Conservation (phyloP, 2,797 vertebrate genomes). For the Macroramphosus scolopax region DNA sequence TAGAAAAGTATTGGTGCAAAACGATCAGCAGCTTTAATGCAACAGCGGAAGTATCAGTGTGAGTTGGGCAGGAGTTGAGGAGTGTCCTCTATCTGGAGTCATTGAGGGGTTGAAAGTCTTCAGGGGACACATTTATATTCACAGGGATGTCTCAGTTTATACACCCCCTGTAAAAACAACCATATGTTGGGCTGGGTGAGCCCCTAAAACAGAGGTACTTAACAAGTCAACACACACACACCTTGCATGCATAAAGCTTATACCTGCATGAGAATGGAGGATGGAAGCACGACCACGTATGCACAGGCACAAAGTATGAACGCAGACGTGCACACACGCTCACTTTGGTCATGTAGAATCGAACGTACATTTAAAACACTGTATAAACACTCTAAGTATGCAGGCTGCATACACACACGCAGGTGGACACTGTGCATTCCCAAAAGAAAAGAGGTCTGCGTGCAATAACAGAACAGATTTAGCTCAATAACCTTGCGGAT, state of each 20-base stretch:
- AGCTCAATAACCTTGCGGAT: no score
- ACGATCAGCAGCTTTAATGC: conserved; percentile 22
- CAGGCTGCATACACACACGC: neutral
- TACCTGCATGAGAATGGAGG: neutral
- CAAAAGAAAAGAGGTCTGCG: no score
- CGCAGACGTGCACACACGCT: neutral
- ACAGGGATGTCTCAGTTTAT: conserved; percentile 68
- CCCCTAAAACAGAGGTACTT: conserved; percentile 69
- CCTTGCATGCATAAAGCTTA: conserved; percentile 8
- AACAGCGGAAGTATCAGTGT: conserved; percentile 20
- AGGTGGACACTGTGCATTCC: no score
- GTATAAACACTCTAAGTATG: no score
- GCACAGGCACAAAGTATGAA: neutral
- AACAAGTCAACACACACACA: conserved; percentile 39
- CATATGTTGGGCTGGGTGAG: conserved; percentile 71
- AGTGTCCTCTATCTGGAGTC: conserved; percentile 52
- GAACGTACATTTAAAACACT: no score
- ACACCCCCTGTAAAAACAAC: conserved; percentile 72
- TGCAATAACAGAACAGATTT: no score
- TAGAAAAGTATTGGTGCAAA: no score
- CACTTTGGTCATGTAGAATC: neutral
- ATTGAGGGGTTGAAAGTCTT: conserved; percentile 31
- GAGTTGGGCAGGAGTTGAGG: conserved; percentile 43
- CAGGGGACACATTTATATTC: conserved; percentile 69
- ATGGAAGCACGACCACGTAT: neutral